Percentiles rank a stretch among this genome's conserved stretches.
phyloP scores from a whole-genome alignment of 2,113 vertebrate species.

The Bufo bufo region DNA sequence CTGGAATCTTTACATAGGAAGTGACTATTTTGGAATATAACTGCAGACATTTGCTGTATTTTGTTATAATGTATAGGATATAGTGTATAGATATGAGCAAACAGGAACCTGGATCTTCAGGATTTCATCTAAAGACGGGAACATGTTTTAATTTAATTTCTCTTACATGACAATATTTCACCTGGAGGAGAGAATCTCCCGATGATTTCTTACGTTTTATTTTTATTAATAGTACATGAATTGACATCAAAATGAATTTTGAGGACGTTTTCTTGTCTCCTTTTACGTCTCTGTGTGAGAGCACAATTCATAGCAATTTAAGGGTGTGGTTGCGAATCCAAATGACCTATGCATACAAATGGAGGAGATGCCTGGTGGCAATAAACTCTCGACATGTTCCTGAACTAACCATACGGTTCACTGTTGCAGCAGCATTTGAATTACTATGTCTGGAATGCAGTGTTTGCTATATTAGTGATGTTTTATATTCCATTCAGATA shows the following conservation, averaged over 20 bases:
- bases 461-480: slow-evolving; percentile 12
- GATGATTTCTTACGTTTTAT: not conserved
- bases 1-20: slow-evolving; percentile 78
- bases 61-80: slow-evolving; percentile 78
- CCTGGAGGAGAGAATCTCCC: not conserved
- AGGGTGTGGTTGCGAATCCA: slow-evolving; percentile 12
- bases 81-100: slow-evolving; percentile 73
- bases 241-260: not conserved
- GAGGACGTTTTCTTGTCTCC: not conserved
- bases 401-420: slow-evolving; percentile 23
- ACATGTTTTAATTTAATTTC: slow-evolving; percentile 45
- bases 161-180: slow-evolving; percentile 43
- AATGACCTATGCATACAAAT: slow-evolving; percentile 38
- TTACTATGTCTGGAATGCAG: slow-evolving; percentile 17
- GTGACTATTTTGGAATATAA: slow-evolving; percentile 74
- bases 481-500: slow-evolving; percentile 10
- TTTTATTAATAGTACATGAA: slow-evolving; percentile 3
- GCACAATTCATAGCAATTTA: slow-evolving; percentile 38
- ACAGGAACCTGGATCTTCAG: slow-evolving; percentile 69
- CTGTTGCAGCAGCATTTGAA: slow-evolving; percentile 17
- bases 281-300: slow-evolving; percentile 35
- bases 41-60: slow-evolving; percentile 79
- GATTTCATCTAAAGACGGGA: slow-evolving; percentile 60
- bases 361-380: slow-evolving; percentile 8
- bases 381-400: slow-evolving; percentile 10